Conservation (phyloP, 92 coral and sea anemone species). For the Palythoa heliodiscus region DNA sequence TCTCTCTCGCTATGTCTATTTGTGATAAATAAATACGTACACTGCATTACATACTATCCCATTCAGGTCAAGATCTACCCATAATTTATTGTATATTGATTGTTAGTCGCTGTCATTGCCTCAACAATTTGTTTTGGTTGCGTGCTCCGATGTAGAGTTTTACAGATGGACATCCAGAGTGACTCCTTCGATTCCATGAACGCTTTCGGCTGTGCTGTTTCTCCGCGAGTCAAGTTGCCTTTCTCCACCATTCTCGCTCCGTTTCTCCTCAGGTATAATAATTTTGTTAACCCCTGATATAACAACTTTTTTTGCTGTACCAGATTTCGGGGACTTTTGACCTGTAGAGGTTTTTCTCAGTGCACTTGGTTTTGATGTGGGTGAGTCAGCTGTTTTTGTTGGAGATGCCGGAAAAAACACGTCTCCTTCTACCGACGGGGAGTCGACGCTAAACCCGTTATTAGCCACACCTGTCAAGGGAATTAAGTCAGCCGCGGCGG, state of each 20-base stretch:
- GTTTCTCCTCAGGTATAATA: conserved; percentile 5
- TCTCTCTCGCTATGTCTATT: too few species aligned
- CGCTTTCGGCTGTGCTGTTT: conserved; percentile 27
- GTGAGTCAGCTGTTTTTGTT: conserved; percentile 1
- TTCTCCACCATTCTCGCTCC: background rate
- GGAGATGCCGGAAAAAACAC: conserved; percentile 34
- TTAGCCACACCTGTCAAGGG: conserved; percentile 27
- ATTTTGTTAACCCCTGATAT: conserved; percentile 9
- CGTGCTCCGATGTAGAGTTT: background rate
- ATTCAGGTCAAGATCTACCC: too few species aligned
- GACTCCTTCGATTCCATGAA: conserved; percentile 16
- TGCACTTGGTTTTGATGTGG: conserved; percentile 27
- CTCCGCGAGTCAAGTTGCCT: background rate
- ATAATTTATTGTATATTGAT: too few species aligned
- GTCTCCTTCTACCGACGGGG: background rate
- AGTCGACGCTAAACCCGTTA: conserved; percentile 7
- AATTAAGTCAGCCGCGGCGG: conserved; percentile 19
- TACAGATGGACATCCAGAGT: background rate
- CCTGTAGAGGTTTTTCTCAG: conserved; percentile 28
- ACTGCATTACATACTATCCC: too few species aligned
- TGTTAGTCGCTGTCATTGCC: too few species aligned
- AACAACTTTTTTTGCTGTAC: conserved; percentile 16
- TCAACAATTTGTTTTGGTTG: too few species aligned
- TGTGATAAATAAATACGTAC: too few species aligned
- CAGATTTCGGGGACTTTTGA: conserved; percentile 10